These are phyloP conservation scores for Centroberyx gerrardi DNA, from an alignment of 2,797 vertebrate genomes.

Conservation along the genomic window DNA sequence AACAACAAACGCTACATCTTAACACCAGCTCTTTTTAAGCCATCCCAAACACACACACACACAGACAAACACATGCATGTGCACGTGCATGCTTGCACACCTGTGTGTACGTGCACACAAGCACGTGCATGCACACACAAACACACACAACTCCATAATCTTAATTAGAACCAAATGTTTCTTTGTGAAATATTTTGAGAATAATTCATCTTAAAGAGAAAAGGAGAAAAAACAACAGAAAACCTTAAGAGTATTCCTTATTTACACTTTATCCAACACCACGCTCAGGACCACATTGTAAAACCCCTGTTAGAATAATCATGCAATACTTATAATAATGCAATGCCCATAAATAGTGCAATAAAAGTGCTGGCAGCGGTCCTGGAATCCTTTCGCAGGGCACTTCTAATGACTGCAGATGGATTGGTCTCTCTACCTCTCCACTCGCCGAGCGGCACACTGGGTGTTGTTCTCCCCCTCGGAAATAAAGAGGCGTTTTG, in stretches of 20 bases:
- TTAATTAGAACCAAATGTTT: conserved; percentile 59
- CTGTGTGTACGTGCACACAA: conserved; percentile 40
- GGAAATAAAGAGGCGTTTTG: conserved; percentile 70
- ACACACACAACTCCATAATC: conserved; percentile 38
- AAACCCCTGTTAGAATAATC: conserved; percentile 70
- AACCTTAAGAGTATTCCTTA: conserved; percentile 47
- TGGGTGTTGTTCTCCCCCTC: conserved; percentile 57
- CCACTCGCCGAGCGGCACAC: conserved; percentile 46
- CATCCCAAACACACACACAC: conserved; percentile 15
- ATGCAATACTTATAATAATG: conserved; percentile 71
- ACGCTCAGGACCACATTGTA: conserved; percentile 58
- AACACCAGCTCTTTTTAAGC: conserved; percentile 50
- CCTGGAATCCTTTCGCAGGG: conserved; percentile 67
- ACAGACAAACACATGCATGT: neutral
- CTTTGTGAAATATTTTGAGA: conserved; percentile 34
- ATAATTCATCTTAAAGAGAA: conserved; percentile 37
- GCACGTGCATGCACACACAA: conserved; percentile 36
- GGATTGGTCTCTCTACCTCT: conserved; percentile 48
- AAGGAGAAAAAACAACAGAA: conserved; percentile 10
- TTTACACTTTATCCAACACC: conserved; percentile 60
- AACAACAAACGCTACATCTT: conserved; percentile 68
- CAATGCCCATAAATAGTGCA: conserved; percentile 65
- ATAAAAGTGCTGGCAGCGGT: conserved; percentile 70
- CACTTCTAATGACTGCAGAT: conserved; percentile 63
- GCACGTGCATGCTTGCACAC: conserved; percentile 22